These are phyloP conservation scores for Cistogaster globosa DNA, from an alignment of 2,888 invertebrate species.

Conservation along the genomic window DNA sequence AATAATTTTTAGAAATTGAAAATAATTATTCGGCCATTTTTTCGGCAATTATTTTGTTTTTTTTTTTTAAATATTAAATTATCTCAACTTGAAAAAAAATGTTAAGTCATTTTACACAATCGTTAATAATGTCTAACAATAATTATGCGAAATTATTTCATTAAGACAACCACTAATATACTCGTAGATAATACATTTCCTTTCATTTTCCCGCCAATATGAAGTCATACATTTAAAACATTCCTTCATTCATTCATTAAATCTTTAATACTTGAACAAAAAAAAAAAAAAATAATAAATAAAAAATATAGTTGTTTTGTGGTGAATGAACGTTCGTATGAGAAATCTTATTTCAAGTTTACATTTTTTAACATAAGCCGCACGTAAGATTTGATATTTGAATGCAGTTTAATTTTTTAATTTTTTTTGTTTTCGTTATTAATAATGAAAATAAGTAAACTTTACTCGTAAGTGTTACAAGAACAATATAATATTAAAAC, in stretches of 20 bases:
- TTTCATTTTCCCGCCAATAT: conserved; percentile 51
- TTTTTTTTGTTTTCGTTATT: conserved; percentile 4
- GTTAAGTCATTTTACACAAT: conserved; percentile 59
- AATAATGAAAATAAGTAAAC: conserved; percentile 36
- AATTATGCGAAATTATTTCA: conserved; percentile 68
- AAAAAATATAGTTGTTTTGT: conserved; percentile 19
- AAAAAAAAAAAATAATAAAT: background rate
- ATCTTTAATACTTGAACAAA: conserved; percentile 30
- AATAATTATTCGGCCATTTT: too few species aligned
- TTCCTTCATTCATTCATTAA: conserved; percentile 24
- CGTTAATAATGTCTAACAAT: conserved; percentile 42
- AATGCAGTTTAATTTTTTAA: conserved; percentile 32
- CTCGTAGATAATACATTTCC: conserved; percentile 48
- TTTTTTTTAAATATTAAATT: too few species aligned
- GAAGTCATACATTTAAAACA: conserved; percentile 56
- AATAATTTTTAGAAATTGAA: too few species aligned
- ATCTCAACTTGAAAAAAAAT: conserved; percentile 1
- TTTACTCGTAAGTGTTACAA: conserved; percentile 64
- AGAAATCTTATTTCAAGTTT: conserved; percentile 47
- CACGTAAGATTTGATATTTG: conserved; percentile 38
- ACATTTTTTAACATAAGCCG: conserved; percentile 26
- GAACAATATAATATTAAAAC: conserved; percentile 45
- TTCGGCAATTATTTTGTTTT: background rate
- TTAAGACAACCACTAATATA: conserved; percentile 26
- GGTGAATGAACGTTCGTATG: conserved; percentile 32